Evolutionary conservation across 2,797 vertebrate species (phyloP), one percentile per base, ranked within the genome.

Genomic region (Mus minutoides): DNA sequence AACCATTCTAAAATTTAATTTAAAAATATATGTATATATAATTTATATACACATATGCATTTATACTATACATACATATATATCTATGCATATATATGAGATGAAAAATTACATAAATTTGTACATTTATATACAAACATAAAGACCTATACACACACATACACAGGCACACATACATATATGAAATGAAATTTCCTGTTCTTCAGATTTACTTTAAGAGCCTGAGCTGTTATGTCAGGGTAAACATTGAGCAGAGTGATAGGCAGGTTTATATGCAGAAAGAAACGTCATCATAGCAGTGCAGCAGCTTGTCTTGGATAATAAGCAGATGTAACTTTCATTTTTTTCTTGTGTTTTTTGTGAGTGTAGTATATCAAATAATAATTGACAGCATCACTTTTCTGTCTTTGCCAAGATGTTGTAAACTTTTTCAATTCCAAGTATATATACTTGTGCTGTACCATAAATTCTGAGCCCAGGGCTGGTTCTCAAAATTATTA

Each of bases 201-300:
- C 83, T 84, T n/a, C n/a, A 76, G 40, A 83, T 26, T 9, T 75
- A 24, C 84, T 79, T 58, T 78, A 31, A 97, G 54, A 93, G 52
- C 60, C 56, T 34, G 90, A 89, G 80, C 79, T 93, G n/a, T 96
- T 76, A 93, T 58, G 52, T 73, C 73, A 73, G 64, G 54, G 88
- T 79, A 8, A 87, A 19, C 13, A n/a, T 14, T 34, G 17, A 95
- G 34, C 16, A 84, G 40, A 90, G 21, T 92, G 88, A 93, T 77
- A 85, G 62, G 56, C 75, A 95, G 56, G 87, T 91, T 95, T 92
- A 82, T 94, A 90, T 77, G 85, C 54, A 94, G 87, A 93, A 88
- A 56, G 19, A 94, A 88, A 56, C 22, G 56, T 67, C n/a, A 4
- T n/a, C 64, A 52, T 7, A 43, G 75, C 82, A 89, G 3, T 77